A percentile compares a stretch with the other conserved stretches of the same genome.
These are phyloP conservation scores for Nipponia nippon DNA, from an alignment of 2,113 vertebrate genomes.

Conservation along the genomic window DNA sequence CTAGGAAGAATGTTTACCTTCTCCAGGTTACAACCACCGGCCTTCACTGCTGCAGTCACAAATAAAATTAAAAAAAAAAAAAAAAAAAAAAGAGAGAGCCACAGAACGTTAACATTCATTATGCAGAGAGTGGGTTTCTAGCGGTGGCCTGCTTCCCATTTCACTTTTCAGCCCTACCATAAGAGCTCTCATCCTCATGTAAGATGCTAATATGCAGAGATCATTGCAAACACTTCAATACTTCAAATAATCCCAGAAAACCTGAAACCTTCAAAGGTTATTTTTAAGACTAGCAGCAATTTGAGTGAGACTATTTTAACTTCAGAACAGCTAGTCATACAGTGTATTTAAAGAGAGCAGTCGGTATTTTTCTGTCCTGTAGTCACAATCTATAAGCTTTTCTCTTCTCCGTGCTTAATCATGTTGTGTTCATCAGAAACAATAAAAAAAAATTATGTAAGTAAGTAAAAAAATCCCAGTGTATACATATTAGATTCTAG, in stretches of 20 bases:
- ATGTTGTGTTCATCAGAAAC: background rate
- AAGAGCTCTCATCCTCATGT: background rate
- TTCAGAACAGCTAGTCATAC: background rate
- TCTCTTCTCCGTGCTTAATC: background rate
- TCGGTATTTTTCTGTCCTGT: background rate
- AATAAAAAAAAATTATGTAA: background rate
- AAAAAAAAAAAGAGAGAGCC: no score
- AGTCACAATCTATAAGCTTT: background rate
- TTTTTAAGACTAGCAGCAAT: background rate
- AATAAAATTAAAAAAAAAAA: background rate
- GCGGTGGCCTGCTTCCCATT: background rate
- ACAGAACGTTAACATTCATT: background rate
- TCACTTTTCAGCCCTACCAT: background rate
- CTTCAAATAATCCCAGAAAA: background rate
- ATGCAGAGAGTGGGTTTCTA: background rate
- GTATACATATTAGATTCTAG: background rate
- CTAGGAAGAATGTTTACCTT: conserved; percentile 79
- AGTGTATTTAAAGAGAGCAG: background rate
- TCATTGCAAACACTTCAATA: background rate
- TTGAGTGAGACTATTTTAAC: background rate
- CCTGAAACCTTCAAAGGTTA: background rate
- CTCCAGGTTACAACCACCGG: conserved; percentile 80
- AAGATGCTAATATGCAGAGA: background rate
- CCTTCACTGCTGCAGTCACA: conserved; percentile 74
- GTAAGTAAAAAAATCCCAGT: background rate